Base-by-base conservation (phyloP, 2,797 vertebrate species). In the Notoglanidium macrostoma region DNA sequence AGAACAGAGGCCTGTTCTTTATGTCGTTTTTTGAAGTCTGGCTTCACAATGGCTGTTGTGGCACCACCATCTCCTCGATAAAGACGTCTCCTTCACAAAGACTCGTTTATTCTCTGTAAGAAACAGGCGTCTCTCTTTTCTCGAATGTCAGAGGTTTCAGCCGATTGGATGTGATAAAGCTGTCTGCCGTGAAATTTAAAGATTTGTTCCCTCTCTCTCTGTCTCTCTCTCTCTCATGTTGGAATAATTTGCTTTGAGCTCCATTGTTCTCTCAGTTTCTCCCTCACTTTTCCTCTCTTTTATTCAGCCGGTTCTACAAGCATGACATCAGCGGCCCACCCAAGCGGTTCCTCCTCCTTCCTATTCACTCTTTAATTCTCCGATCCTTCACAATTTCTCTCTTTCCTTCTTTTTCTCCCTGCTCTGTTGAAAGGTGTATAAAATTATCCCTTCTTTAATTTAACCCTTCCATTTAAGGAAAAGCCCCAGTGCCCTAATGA, bases 251-350 rank as follows among this genome's bases (percentile, higher is more conserved):
- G 79, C 85, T 90, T 91, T 89, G 90, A 91, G 72, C 87, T 57
- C 91, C 92, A 95, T 96, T 95, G 94, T 95, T 94, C 93, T 91
- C 90, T 90, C 89, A 89, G 94, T 92, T 94, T 94, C 92, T 94
- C 93, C 91, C 89, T 92, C 81, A 59, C 89, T 92, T 76, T 94
- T 92, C 90, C 91, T 82, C 92, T 93, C 94, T 93, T 95, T 95
- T 92, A 91, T 89, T 91, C 73, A 49, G 55, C 29, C 3, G 84
- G 86, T 87, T 85, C 86, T 89, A 76, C 87, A 90, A 95, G 92
- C 89, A 95, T 95, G 94, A 96, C 96, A 96, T 96, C 94, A 96
- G 90, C 92, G 93, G 95, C 93, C 96, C 96, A 96, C 95, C 95
- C 96, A 96, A 92, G 93, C 92, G 95, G 95, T 89, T 87, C 40